Conservation (phyloP, 2,113 vertebrate genomes). For the Strigops habroptila region DNA sequence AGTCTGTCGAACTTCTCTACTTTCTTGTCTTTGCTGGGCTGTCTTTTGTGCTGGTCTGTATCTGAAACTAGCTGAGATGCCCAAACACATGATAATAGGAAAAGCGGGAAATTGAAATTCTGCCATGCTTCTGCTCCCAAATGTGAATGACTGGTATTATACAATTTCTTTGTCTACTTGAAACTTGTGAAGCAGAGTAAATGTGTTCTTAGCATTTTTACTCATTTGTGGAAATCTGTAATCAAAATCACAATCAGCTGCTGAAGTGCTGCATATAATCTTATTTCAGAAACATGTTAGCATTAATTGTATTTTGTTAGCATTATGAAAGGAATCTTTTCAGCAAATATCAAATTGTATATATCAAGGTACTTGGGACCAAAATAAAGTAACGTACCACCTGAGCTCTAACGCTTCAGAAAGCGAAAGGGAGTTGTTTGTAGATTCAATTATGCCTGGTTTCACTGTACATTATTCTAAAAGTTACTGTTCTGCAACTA, state of each 20-base stretch:
- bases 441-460: background rate
- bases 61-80: background rate
- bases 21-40: background rate
- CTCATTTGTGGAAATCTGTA: background rate
- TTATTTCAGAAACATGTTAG: background rate
- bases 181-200: background rate
- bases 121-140: background rate
- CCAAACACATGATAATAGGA: background rate
- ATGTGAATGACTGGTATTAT: background rate
- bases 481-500: background rate
- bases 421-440: background rate
- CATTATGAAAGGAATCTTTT: background rate
- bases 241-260: constrained; percentile 23
- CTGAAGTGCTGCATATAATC: background rate
- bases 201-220: background rate
- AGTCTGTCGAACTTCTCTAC: background rate
- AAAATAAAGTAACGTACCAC: background rate
- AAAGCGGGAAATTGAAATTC: background rate
- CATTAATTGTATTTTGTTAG: background rate
- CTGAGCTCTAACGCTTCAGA: background rate
- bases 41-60: background rate
- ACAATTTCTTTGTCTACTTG: background rate
- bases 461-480: background rate
- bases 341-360: background rate
- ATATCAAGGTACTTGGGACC: background rate